These are phyloP conservation scores for Gari tellinella DNA, from an alignment of 2,888 invertebrate genomes.

Conservation along the genomic window DNA sequence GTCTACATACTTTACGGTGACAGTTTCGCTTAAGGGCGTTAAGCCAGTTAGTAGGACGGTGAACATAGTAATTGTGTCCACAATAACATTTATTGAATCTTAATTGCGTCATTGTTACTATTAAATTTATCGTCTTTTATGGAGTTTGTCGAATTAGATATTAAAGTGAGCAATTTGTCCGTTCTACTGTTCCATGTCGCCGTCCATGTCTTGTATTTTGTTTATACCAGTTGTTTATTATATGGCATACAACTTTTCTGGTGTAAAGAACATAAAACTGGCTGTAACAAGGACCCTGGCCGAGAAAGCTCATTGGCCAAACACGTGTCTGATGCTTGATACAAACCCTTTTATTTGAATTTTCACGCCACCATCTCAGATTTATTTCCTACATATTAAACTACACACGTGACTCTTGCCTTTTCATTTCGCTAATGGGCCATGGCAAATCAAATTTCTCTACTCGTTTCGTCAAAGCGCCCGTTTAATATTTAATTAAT, in stretches of 20 bases:
- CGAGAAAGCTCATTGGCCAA: background rate
- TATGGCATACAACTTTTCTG: background rate
- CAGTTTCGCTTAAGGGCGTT: no score
- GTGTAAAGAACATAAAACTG: background rate
- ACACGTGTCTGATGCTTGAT: conserved; percentile 30
- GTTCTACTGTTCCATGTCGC: conserved; percentile 18
- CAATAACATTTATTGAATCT: background rate
- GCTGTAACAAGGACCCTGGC: background rate
- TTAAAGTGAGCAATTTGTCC: conserved; percentile 42
- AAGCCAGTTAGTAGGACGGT: no score
- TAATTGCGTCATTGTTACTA: conserved; percentile 5
- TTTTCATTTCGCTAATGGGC: conserved; percentile 25
- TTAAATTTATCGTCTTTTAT: conserved; percentile 4
- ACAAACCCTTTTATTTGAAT: conserved; percentile 33
- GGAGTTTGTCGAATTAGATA: background rate
- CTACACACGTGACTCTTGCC: conserved; percentile 33
- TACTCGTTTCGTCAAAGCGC: conserved; percentile 3
- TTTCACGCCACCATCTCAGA: conserved; percentile 25
- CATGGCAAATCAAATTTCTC: background rate
- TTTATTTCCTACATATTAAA: conserved; percentile 54
- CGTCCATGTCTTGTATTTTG: conserved; percentile 3
- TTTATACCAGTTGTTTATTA: conserved; percentile 7
- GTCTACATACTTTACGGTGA: no score
- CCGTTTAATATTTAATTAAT: conserved; percentile 36
- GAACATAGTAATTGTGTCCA: no score